Percentiles rank a stretch among this genome's conserved stretches.
Evolutionary conservation across 2,113 vertebrate genomes (phyloP).

Genomic region (Glaucomys volans): DNA sequence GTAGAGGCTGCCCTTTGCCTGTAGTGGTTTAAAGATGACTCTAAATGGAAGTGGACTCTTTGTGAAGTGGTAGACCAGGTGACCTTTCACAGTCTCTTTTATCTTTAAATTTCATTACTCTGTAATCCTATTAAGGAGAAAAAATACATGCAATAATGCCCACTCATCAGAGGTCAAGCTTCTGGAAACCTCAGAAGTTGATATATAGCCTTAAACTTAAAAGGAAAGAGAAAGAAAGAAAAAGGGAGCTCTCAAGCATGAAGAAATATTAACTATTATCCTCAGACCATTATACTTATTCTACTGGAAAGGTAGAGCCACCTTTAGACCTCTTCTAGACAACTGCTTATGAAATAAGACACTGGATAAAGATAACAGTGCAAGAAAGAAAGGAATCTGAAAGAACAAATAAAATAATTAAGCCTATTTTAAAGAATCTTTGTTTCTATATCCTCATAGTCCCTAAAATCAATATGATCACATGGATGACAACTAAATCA

Average conservation of each 20-base stretch:
- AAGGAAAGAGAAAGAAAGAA: slow-evolving; percentile 55
- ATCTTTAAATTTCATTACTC: slow-evolving; percentile 80
- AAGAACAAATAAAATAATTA: neutral
- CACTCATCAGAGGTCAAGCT: slow-evolving; percentile 77
- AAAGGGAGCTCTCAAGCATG: slow-evolving; percentile 74
- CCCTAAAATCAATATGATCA: neutral
- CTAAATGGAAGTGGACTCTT: slow-evolving; percentile 72
- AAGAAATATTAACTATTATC: slow-evolving; percentile 68
- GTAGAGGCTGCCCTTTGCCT: slow-evolving; percentile 73
- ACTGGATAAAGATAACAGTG: neutral
- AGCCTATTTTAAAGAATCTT: neutral
- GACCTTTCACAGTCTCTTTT: slow-evolving; percentile 78
- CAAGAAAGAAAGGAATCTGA: neutral
- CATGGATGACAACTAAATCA: neutral
- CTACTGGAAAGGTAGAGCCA: slow-evolving; percentile 41
- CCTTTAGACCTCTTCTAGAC: neutral
- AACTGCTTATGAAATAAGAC: slow-evolving; percentile 18
- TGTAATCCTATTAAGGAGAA: slow-evolving; percentile 77
- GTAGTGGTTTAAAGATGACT: slow-evolving; percentile 60
- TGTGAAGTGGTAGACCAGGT: slow-evolving; percentile 70
- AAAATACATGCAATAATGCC: slow-evolving; percentile 78
- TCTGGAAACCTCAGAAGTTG: slow-evolving; percentile 73
- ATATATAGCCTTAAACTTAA: slow-evolving; percentile 80
- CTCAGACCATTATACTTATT: slow-evolving; percentile 45
- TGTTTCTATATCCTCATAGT: neutral